phyloP scores from a whole-genome alignment of 2,888 invertebrate genomes.

The Scaptomyza flava region DNA sequence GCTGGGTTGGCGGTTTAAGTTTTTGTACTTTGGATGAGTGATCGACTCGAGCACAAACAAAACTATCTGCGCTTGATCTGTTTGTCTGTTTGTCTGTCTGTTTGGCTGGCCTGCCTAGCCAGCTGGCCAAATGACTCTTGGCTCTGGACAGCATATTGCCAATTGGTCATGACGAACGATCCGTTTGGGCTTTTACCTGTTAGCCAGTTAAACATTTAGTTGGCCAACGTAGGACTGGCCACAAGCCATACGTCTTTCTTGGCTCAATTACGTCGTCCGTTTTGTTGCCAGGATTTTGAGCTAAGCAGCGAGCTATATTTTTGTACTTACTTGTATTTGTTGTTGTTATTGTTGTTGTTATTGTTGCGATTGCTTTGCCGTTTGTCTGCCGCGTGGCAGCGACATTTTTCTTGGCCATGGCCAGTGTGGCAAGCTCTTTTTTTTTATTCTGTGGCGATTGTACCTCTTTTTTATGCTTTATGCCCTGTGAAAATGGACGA shows the following conservation, averaged over 20 bases:
- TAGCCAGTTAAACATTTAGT: constrained; percentile 29
- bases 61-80: constrained; percentile 76
- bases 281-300: constrained; percentile 63
- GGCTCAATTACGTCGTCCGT: constrained; percentile 75
- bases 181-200: constrained; percentile 76
- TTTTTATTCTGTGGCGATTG: constrained; percentile 5
- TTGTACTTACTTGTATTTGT: constrained; percentile 18
- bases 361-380: constrained; percentile 17
- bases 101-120: constrained; percentile 15
- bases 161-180: constrained; percentile 80
- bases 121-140: constrained; percentile 34
- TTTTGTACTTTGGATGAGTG: constrained; percentile 72
- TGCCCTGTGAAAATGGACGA: neutral
- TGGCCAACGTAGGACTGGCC: constrained; percentile 24
- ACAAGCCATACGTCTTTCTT: constrained; percentile 67
- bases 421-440: constrained; percentile 41
- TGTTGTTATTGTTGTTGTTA: constrained; percentile 29
- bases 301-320: constrained; percentile 18
- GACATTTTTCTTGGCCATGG: constrained; percentile 72
- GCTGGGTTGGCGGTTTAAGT: constrained; percentile 33
- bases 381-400: constrained; percentile 64
- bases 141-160: constrained; percentile 51
- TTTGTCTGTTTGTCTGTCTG: constrained; percentile 37
- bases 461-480: neutral
- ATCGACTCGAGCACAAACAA: constrained; percentile 79